Percentiles rank a stretch among this genome's conserved stretches.
Conservation (phyloP, 2,888 invertebrate genomes). For the Dioctria rufipes region DNA sequence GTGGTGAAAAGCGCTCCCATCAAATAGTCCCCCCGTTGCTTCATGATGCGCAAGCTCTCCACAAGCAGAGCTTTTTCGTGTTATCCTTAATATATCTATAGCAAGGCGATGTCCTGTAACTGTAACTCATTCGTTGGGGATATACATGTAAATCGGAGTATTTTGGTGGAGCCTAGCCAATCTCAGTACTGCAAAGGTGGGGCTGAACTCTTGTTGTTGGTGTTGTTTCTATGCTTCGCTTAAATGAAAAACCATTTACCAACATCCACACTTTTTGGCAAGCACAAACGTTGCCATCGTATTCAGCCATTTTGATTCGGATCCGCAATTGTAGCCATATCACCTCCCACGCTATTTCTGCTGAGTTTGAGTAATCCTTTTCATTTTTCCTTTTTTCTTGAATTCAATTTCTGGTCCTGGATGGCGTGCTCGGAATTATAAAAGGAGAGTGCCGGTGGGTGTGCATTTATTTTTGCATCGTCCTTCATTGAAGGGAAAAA, state of each 20-base stretch:
- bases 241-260: conserved; percentile 5
- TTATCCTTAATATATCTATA: background rate
- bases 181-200: conserved; percentile 62
- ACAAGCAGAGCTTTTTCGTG: conserved; percentile 14
- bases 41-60: conserved; percentile 46
- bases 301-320: conserved; percentile 48
- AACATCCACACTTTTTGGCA: conserved; percentile 12
- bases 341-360: background rate
- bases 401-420: conserved; percentile 20
- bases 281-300: conserved; percentile 45
- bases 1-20: conserved; percentile 57
- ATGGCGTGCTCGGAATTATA: conserved; percentile 38
- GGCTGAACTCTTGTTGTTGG: conserved; percentile 49
- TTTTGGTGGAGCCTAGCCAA: conserved; percentile 59
- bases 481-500: background rate
- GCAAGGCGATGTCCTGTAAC: conserved; percentile 44
- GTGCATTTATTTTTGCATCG: background rate
- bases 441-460: conserved; percentile 11
- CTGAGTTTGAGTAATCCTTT: conserved; percentile 1
- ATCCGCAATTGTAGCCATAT: conserved; percentile 23
- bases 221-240: conserved; percentile 5
- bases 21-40: background rate
- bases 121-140: conserved; percentile 56
- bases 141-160: conserved; percentile 54
- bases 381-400: conserved; percentile 26